Evolutionary conservation across 2,888 invertebrate species (phyloP), one percentile per base, ranked within the genome.

Genomic region (Lagria hirta): DNA sequence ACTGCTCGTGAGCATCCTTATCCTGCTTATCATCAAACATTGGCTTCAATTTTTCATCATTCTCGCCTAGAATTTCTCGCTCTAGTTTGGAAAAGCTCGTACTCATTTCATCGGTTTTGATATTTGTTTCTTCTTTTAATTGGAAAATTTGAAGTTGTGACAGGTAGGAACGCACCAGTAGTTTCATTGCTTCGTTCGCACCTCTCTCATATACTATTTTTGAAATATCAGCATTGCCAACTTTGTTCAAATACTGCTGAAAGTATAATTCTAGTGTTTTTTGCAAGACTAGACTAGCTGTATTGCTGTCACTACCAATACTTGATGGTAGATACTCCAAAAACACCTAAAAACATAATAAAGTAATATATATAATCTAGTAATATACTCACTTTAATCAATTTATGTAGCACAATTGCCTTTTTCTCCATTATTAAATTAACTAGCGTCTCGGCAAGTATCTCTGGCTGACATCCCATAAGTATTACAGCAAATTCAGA

Each of bases 251-350:
- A 51, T 69, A 70, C 14, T 59, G 50, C 29, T 59, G 55, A 34
- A 76, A 77, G 51, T 75, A 77, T 4, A 68, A 66, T 58, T 78
- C 77, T 16, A 79, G 61, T 1, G 75, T 70, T 54, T 71, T 71
- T 22, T 76, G 75, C 26, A 78, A 69, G 1, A 79, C 75, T 52
- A 74, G 43, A 62, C 75, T 48, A 55, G 74, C 64, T 14, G 70
- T 63, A 65, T 74, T 60, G 60, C 75, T 62, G 64, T 76, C 72
- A 61, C 76, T 58, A 2, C 82, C 82, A 17, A 83, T 79, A 54
- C 81, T 75, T n/a, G 81, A 79, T 3, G 83, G 82, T 43, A 84
- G 69, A 61, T 81, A 83, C 46, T 82, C 82, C 41, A 83, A 63
- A 57, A 83, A 83, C 6, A 82, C 73, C 71, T 82, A 61, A 45